Base-by-base conservation (phyloP, 2,888 invertebrate genomes). In the Hyppa rectilinea region DNA sequence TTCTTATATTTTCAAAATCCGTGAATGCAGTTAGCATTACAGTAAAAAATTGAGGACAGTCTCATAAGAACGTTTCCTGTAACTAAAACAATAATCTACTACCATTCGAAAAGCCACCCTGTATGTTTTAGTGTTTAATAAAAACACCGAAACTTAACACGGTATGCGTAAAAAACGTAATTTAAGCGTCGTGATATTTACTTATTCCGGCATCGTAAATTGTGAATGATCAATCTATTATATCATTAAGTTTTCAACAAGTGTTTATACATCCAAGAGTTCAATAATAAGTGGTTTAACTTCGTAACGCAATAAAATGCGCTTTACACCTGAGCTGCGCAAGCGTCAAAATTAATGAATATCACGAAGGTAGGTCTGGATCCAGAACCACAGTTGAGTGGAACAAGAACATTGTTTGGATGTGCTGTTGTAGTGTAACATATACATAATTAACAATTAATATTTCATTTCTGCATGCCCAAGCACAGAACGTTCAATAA, bases 381-480 rank as follows among this genome's bases (percentile, higher is more conserved):
- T 7, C 26, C 26, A 14, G n/a, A n/a, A 31, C 31, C n/a, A n/a
- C 17, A 43, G n/a, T 17, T n/a, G n/a, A n/a, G 5, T n/a, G 9
- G 29, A 59, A 29, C 31, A 43, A 43, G 58, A 59, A 59, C 29
- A 45, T 31, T 17, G n/a, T 59, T 43, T 31, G 10, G 5, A 31
- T n/a, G 31, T n/a, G 17, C 29, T 2, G 59, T 45, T n/a, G 14
- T 43, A 31, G n/a, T 59, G 45, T 59, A 31, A 45, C n/a, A 43
- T 31, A 26, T 43, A 29, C n/a, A 43, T 6, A 9, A 59, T 59
- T 59, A 45, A 91, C 85, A 87, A 91, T 89, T 87, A 90, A 85
- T 89, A 90, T 90, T 91, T 91, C 95, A 95, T 96, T 95, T 95
- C 96, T 96, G 96, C 96, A 96, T 95, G 96, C 95, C 95, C 92